phyloP scores from a whole-genome alignment of 2,113 vertebrate species.

The Peromyscus maniculatus region DNA sequence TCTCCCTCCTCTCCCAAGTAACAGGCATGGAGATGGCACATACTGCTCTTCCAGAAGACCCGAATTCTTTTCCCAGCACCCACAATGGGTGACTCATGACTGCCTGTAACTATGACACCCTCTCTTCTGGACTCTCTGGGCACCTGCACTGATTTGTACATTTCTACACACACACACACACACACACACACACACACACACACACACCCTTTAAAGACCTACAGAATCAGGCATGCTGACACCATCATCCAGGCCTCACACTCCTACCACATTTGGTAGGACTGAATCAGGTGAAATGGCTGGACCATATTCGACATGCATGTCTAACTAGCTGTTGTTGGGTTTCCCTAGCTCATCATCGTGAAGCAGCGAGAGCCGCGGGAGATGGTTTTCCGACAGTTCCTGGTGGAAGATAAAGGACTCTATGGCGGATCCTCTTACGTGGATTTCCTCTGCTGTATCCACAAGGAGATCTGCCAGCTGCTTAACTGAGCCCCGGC shows the following conservation, averaged over 20 bases:
- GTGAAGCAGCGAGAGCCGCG: slow-evolving; percentile 94
- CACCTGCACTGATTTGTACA: not conserved
- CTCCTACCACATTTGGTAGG: not conserved
- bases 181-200: not conserved
- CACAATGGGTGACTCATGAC: not conserved
- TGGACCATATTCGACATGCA: not conserved
- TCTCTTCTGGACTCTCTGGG: not conserved
- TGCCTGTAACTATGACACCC: too few relatives aligned
- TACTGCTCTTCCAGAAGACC: not conserved
- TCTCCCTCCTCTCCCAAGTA: not conserved
- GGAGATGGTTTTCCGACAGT: slow-evolving; percentile 94
- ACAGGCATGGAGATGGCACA: not conserved
- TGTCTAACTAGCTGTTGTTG: rapidly evolving
- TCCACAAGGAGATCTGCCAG: slow-evolving; percentile 96
- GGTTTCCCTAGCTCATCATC: slow-evolving; percentile 89
- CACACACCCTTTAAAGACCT: not conserved
- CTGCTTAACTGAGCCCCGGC: slow-evolving; percentile 91
- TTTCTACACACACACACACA: not conserved
- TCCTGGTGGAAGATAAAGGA: slow-evolving; percentile 96
- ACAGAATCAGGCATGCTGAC: not conserved
- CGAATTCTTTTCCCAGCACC: not conserved
- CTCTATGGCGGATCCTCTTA: slow-evolving; percentile 95
- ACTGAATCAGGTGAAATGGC: not conserved
- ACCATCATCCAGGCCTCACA: not conserved
- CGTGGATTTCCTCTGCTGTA: slow-evolving; percentile 95